phyloP scores from a whole-genome alignment of 2,888 invertebrate species.

The Trilocha varians region DNA sequence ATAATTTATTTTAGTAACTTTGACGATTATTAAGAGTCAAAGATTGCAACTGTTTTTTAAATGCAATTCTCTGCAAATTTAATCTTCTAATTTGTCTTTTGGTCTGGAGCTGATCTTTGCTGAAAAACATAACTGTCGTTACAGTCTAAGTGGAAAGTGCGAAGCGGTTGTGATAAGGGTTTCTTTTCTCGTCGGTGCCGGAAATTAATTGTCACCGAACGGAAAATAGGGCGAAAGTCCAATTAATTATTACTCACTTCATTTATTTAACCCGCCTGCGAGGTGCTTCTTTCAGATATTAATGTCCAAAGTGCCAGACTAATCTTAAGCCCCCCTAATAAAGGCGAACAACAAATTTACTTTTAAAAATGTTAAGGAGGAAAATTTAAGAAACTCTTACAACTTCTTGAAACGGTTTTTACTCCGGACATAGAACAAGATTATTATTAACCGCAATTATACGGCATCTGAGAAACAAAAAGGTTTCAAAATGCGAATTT shows the following conservation, averaged over 20 bases:
- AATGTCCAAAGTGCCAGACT: constrained; percentile 53
- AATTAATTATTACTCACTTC: constrained; percentile 73
- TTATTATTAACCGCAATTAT: constrained; percentile 45
- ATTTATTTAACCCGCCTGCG: constrained; percentile 67
- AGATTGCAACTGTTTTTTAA: no score
- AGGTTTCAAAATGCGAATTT: constrained; percentile 45
- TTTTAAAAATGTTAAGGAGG: constrained; percentile 24
- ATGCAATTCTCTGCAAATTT: no score
- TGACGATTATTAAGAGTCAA: no score
- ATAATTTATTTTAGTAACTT: no score
- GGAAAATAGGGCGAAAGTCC: constrained; percentile 72
- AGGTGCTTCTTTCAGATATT: constrained; percentile 59
- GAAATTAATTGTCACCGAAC: constrained; percentile 73
- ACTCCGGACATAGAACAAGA: constrained; percentile 18
- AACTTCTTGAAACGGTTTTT: constrained; percentile 5
- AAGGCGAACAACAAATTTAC: constrained; percentile 24
- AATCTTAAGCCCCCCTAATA: constrained; percentile 40
- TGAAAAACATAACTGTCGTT: constrained; percentile 48
- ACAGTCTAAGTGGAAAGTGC: constrained; percentile 49
- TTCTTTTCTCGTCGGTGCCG: constrained; percentile 63
- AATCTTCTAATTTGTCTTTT: no score
- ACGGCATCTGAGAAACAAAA: constrained; percentile 43
- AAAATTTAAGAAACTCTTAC: constrained; percentile 4
- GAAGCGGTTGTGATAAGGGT: constrained; percentile 66
- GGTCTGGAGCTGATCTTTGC: constrained; percentile 26